Evolutionary conservation across 2,113 vertebrate genomes (phyloP), one percentile per base, ranked within the genome.

Genomic region (Cairina moschata): DNA sequence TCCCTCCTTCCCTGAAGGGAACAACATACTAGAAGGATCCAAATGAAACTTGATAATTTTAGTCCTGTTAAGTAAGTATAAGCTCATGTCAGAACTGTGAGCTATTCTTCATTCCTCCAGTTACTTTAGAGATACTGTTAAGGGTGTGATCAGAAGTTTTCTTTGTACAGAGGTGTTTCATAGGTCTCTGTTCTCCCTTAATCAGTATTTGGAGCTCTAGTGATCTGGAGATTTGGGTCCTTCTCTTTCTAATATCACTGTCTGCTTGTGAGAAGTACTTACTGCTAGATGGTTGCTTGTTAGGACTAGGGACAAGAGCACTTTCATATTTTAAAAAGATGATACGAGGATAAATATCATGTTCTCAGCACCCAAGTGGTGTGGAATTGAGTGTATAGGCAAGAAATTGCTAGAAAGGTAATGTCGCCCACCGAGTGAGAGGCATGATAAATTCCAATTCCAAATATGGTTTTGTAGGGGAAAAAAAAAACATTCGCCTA

Each of bases 321-420:
- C 21, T 85, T 67, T 20, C 5, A 3, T 69, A 6, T 69, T 77
- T 73, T 62, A 7, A 56, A 34, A 16, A 9, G 14, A 14, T 1
- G 0, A 40, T 4, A 3, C 72, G 54, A 68, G 29, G 29, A 34
- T 74, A 76, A 54, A 62, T 54, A 9, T 25, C 11, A 9, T 76
- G 22, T 80, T 77, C 22, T 69, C 5, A 6, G 55, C 72, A 42
- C 17, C 13, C 23, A 63, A 9, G 14, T 21, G 17, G 3, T 54
- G 38, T 87, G 82, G 34, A 52, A 26, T 22, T 71, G 32, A 78
- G 21, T 3, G 7, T 38, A 36, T 0, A 0, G 40, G 32, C 32
- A 69, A 72, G 54, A 77, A 32, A 29, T 22, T 48, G 46, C 46
- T 48, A 48, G 46, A 48, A 48, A 11, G 46, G 46, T 22, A 22